These are phyloP conservation scores for Sciaenops ocellatus DNA, from an alignment of 2,797 vertebrate species.

Conservation along the genomic window DNA sequence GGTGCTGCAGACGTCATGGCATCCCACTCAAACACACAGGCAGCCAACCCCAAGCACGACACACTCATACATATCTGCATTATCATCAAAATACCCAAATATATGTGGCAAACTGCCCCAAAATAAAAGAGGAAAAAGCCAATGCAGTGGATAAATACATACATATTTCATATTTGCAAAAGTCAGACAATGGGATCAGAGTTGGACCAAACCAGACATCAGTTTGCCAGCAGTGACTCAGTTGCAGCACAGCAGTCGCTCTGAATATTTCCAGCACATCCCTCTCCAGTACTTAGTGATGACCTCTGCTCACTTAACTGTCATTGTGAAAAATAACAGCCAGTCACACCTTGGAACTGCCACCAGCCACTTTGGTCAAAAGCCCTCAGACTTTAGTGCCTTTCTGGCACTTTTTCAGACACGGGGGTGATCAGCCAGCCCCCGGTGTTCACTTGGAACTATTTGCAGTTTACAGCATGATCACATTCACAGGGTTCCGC, in stretches of 20 bases:
- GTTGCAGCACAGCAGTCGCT: conserved; percentile 33
- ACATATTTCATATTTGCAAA: not conserved
- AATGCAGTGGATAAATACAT: not conserved
- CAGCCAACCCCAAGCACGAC: not conserved
- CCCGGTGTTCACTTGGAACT: not conserved
- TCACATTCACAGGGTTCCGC: not conserved
- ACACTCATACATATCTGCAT: not conserved
- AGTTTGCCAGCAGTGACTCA: conserved; percentile 39
- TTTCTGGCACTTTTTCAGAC: conserved; percentile 35
- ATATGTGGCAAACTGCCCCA: not conserved
- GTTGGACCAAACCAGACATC: conserved; percentile 4
- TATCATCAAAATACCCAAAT: not conserved
- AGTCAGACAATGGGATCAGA: conserved; percentile 7
- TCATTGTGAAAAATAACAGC: conserved; percentile 58
- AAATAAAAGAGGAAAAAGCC: too few relatives aligned
- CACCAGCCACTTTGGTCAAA: conserved; percentile 36
- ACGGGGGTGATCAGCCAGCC: not conserved
- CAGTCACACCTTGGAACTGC: conserved; percentile 30
- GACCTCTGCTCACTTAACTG: conserved; percentile 42
- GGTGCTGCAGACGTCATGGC: not conserved
- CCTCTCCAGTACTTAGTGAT: conserved; percentile 49
- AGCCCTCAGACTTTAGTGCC: conserved; percentile 21
- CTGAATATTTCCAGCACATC: conserved; percentile 55
- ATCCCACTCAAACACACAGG: not conserved
- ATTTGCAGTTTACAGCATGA: not conserved